A percentile compares a stretch with the other conserved stretches of the same genome.
phyloP scores from a whole-genome alignment of 2,888 invertebrate species.

The Acleris literana region DNA sequence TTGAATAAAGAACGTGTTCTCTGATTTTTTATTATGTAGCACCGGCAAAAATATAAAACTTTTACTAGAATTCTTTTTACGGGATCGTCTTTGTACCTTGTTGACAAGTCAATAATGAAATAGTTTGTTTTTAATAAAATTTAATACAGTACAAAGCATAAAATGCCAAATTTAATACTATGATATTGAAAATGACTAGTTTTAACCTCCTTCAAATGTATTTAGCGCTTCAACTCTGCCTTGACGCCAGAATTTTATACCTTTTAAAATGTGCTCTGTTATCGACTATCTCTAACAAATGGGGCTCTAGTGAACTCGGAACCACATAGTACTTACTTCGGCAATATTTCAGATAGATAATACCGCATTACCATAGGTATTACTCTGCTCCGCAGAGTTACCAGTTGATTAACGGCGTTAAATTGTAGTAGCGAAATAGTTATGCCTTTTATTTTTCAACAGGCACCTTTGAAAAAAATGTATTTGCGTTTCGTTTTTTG shows the following conservation, averaged over 20 bases:
- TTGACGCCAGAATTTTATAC: slow-evolving; percentile 8
- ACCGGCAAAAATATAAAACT: too few species aligned
- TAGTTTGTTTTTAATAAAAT: too few species aligned
- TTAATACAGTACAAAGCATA: too few species aligned
- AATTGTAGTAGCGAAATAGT: slow-evolving; percentile 21
- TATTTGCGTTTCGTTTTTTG: not conserved
- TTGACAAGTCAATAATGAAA: too few species aligned
- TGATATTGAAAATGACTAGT: too few species aligned
- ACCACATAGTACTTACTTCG: slow-evolving; percentile 37
- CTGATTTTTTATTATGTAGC: too few species aligned
- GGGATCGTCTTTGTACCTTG: too few species aligned
- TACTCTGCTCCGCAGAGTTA: slow-evolving; percentile 38
- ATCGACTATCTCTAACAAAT: slow-evolving; percentile 34
- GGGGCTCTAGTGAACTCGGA: slow-evolving; percentile 28
- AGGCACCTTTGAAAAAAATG: slow-evolving; percentile 4
- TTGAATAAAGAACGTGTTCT: too few species aligned
- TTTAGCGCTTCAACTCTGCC: not conserved
- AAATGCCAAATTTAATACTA: too few species aligned
- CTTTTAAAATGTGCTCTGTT: slow-evolving; percentile 25
- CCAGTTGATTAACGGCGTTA: slow-evolving; percentile 33
- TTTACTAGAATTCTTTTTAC: too few species aligned
- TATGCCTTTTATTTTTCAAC: slow-evolving; percentile 10
- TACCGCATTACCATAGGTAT: slow-evolving; percentile 38
- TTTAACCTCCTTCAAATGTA: too few species aligned
- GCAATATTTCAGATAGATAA: slow-evolving; percentile 44